A percentile compares a stretch with the other conserved stretches of the same genome.
phyloP scores from a whole-genome alignment of 2,113 vertebrate species.

The Pseudorasbora parva region DNA sequence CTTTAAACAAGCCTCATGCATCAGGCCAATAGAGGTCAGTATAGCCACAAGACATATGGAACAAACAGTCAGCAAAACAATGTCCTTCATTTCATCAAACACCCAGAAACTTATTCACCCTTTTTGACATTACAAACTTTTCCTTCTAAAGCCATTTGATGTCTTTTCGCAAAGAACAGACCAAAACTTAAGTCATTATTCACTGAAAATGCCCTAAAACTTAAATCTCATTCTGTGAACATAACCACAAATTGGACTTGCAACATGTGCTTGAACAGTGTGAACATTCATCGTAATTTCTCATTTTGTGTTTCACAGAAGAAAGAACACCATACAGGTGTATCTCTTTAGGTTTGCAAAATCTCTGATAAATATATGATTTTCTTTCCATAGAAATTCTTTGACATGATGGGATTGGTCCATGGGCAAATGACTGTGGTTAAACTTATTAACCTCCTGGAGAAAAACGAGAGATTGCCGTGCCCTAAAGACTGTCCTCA shows the following conservation, averaged over 20 bases:
- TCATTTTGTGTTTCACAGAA: not conserved
- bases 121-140: too few species aligned
- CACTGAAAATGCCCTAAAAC: too few species aligned
- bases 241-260: too few species aligned
- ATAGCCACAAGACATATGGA: too few species aligned
- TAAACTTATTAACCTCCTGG: conserved; percentile 81
- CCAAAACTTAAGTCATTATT: too few species aligned
- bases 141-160: too few species aligned
- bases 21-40: not conserved
- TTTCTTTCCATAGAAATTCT: conserved; percentile 78
- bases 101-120: too few species aligned
- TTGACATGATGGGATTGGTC: conserved; percentile 78
- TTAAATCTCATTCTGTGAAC: too few species aligned
- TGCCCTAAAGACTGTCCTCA: conserved; percentile 81
- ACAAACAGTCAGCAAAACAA: too few species aligned
- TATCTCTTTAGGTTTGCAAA: not conserved
- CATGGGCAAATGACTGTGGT: conserved; percentile 83
- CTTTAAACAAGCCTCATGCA: not conserved
- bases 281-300: not conserved
- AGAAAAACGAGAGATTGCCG: conserved; percentile 77
- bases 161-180: too few species aligned
- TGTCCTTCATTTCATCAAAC: too few species aligned
- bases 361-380: not conserved
- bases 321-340: too few species aligned
- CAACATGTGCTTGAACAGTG: not conserved